Conservation (phyloP, 2,888 invertebrate species). For the Antheraea assamensis region DNA sequence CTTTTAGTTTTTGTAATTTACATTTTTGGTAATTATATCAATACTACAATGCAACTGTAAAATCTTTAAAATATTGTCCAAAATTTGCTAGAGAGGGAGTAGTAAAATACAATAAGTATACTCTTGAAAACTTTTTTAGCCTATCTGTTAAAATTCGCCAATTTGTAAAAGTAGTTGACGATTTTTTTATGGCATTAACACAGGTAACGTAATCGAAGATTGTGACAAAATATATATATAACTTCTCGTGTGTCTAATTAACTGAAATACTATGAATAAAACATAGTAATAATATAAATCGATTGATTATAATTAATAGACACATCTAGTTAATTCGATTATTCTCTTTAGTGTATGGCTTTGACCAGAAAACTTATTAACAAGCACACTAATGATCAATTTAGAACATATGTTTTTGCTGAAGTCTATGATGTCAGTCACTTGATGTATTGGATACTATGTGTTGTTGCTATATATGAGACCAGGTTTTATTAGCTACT, state of each 20-base stretch:
- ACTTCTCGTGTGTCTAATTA: neutral
- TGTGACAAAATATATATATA: neutral
- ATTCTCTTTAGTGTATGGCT: neutral
- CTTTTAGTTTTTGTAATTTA: no score
- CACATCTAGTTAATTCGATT: neutral
- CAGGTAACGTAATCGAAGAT: no score
- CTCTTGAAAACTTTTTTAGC: no score
- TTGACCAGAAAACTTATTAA: neutral
- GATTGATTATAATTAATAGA: neutral
- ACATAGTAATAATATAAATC: neutral
- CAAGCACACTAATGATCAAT: neutral
- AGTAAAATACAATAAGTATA: no score
- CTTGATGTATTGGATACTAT: neutral
- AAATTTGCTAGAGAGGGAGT: no score
- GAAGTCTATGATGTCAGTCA: neutral
- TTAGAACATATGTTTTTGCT: constrained; percentile 1
- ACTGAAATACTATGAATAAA: neutral
- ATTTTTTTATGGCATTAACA: no score
- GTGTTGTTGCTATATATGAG: neutral
- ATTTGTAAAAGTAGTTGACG: no score
- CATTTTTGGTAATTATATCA: no score
- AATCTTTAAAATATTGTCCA: no score
- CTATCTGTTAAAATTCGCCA: no score
- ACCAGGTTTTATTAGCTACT: neutral
- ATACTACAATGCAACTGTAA: no score